These are phyloP conservation scores for Leucophenga maculata DNA, from an alignment of 2,888 invertebrate species.

Conservation along the genomic window DNA sequence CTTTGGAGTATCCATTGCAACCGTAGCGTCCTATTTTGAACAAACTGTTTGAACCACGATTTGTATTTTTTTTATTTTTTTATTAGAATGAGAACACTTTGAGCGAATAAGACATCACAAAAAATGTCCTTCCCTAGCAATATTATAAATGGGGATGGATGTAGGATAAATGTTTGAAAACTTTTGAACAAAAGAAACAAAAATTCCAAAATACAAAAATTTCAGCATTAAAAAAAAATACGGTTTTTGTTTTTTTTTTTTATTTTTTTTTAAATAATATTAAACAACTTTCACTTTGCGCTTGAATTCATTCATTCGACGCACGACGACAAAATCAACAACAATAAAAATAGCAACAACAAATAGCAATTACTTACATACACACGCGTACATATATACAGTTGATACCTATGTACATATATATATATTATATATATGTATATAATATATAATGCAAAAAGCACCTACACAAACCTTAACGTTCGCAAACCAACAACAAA, in stretches of 20 bases:
- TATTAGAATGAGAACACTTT: no score
- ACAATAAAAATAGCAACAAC: conserved; percentile 41
- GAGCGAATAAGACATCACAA: no score
- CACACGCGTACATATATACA: not conserved
- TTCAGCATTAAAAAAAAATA: not conserved
- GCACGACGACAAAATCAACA: conserved; percentile 62
- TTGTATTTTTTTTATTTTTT: no score
- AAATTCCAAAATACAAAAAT: no score
- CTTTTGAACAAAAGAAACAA: no score
- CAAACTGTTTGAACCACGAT: no score
- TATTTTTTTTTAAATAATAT: conserved; percentile 36
- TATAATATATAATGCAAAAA: not conserved
- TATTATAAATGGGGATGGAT: no score
- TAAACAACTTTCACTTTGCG: conserved; percentile 69
- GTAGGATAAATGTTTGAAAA: no score
- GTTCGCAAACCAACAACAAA: not conserved
- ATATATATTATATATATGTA: no score
- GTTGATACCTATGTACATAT: not conserved
- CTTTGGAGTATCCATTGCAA: no score
- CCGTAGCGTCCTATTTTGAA: no score
- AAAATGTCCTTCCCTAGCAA: no score
- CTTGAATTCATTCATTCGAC: conserved; percentile 63
- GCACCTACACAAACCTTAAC: not conserved
- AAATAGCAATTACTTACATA: not conserved
- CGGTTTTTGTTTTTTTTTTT: not conserved